Evolutionary conservation across 2,797 vertebrate species (phyloP), one percentile per base, ranked within the genome.

Genomic region (Taeniopygia guttata): DNA sequence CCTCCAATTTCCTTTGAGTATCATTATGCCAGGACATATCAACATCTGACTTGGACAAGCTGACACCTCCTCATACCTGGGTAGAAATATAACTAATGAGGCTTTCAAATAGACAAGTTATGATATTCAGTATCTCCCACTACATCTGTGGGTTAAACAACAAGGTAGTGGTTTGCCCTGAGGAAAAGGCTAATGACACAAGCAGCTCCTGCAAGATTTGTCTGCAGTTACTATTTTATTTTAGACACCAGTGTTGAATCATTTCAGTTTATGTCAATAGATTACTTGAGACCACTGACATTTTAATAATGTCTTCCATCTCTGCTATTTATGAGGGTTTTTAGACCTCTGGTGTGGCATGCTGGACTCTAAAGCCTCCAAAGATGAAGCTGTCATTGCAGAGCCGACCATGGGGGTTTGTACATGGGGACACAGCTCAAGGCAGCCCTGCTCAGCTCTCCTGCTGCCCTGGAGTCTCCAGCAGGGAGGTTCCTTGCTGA

Each of bases 171-270:
- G 11, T 83, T 85, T 89, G 13, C 36, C 78, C 72, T 43, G 46
- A 91, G 62, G 69, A 91, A 95, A 94, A 85, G 29, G 60, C 34
- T 75, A 89, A 68, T 55, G 84, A 70, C 49, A 77, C 36, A 89
- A 80, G 36, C 5, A 63, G 11, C 14, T 51, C 38, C 54, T 68
- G 54, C 21, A 73, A 93, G 74, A 73, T 81, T 84, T 75, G 12
- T 48, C 54, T 66, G 32, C 46, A 75, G 81, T 84, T 90, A 77
- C 16, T 1, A 1, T 59, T 90, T 79, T 90, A 36, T 76, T 89
- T 89, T 45, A 83, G 81, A 68, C 32, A 43, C 7, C 19, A 56
- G 13, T 27, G 6, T 42, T 36, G 54, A 90, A 77, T 43, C 30
- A 4, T 72, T 91, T 67, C 56, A 16, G 21, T 84, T 82, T 75